Evolutionary conservation across 2,797 vertebrate genomes (phyloP).

Genomic region (Peromyscus aztecus): DNA sequence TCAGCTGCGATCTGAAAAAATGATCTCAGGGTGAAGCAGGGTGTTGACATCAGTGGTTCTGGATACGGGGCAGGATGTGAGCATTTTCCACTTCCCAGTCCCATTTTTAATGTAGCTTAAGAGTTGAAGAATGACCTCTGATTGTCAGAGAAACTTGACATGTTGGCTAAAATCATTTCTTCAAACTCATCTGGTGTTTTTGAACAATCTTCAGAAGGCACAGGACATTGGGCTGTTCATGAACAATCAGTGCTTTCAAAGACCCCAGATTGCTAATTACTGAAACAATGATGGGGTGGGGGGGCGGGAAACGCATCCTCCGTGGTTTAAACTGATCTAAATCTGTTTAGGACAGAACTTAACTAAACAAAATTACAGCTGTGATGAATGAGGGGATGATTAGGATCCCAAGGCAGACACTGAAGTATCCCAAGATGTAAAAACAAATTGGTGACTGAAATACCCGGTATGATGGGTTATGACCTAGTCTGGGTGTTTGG

Average conservation of each 20-base stretch:
- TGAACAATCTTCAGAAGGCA: constrained; percentile 8
- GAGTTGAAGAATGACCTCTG: neutral
- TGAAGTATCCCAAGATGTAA: neutral
- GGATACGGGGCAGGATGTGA: neutral
- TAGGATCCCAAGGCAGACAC: neutral
- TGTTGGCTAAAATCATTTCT: neutral
- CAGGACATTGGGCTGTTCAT: neutral
- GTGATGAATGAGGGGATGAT: neutral
- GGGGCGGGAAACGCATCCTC: too few species aligned
- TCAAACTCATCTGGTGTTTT: neutral
- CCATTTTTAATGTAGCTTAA: neutral
- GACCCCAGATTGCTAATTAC: neutral
- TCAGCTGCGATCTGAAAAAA: neutral
- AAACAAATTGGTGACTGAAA: neutral
- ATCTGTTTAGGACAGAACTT: neutral
- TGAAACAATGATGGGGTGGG: neutral
- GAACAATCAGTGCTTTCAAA: neutral
- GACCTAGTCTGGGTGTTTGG: neutral
- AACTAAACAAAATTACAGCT: neutral
- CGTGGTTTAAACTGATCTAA: neutral
- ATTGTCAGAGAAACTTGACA: neutral
- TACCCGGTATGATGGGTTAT: neutral
- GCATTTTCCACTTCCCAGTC: neutral
- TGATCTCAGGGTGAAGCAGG: neutral
- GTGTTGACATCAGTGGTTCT: neutral